Base-by-base conservation (phyloP, 2,113 vertebrate species). In the Apteryx mantelli region DNA sequence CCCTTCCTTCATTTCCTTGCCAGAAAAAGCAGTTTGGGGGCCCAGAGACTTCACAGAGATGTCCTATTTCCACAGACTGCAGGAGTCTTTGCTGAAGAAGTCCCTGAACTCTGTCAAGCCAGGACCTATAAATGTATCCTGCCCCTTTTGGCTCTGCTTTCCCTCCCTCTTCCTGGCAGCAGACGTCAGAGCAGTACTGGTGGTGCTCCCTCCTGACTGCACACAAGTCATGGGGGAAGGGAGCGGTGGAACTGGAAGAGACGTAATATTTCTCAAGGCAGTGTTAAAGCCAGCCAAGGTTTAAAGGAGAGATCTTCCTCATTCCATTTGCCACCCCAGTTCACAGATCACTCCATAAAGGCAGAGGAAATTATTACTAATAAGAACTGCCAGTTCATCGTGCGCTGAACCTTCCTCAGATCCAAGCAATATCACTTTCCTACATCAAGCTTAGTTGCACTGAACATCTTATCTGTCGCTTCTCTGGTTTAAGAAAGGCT, bases 201-300 rank as follows among this genome's bases (percentile, higher is more conserved):
- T 24, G 42, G 28, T 42, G 13, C 64, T 85, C 44, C 44, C 68
- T 65, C 61, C 80, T 44, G 69, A 24, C 52, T 65, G 28, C 42
- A 28, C 5, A 1, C 22, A 46, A 48, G 0, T 1, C 1, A 8
- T n/a, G 42, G 52, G 25, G 12, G n/a, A 71, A 77, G 36, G 66
- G n/a, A 15, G 5, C 82, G 7, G n/a, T 3, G 2, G 26, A 34
- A 24, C 44, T 34, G 78, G 64, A 89, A 75, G 36, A 69, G 21
- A 55, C 1, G 1, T 38, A 8, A 4, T 40, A n/a, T 61, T 40
- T 74, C 58, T 70, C 53, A 32, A 34, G 2, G 2, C 52, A 90
- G 26, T 17, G 5, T 25, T 77, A 9, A 83, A 77, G 19, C 42
- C 76, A 88, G 36, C 8, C 56, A 64, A 53, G 42, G 18, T 40